A percentile compares a stretch with the other conserved stretches of the same genome.
Conservation (phyloP, 2,797 vertebrate species). For the Peromyscus melanophrys region DNA sequence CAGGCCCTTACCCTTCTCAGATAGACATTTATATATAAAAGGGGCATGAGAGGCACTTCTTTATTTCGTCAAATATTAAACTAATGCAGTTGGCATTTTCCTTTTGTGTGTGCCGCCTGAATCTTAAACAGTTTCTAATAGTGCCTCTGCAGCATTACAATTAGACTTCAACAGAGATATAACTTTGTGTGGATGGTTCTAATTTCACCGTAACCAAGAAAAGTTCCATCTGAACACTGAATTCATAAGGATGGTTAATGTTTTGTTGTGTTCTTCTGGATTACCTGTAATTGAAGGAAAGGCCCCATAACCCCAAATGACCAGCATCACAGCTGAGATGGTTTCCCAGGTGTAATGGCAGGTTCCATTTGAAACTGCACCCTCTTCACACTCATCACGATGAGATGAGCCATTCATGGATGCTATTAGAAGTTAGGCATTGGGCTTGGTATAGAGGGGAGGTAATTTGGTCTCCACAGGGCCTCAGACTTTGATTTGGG, state of each 20-base stretch:
- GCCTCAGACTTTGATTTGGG: conserved; percentile 66
- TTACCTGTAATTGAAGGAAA: conserved; percentile 20
- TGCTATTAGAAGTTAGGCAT: background rate
- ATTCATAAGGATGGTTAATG: background rate
- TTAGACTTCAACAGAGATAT: conserved; percentile 45
- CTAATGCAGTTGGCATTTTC: conserved; percentile 2
- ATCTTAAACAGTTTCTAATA: conserved; percentile 5
- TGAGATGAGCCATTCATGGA: conserved; percentile 37
- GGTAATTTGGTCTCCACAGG: conserved; percentile 67
- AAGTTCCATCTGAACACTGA: background rate
- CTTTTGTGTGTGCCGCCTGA: background rate
- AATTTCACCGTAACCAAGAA: conserved; percentile 47
- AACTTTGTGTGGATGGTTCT: background rate
- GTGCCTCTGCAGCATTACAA: background rate
- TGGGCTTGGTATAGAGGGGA: background rate
- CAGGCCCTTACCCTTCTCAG: background rate
- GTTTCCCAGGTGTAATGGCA: background rate
- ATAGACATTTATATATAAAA: background rate
- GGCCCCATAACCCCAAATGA: background rate
- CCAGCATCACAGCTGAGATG: background rate
- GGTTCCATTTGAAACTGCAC: conserved; percentile 5
- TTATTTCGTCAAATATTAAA: conserved; percentile 43
- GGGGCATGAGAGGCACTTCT: background rate
- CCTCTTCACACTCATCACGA: background rate
- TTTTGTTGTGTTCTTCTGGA: conserved; percentile 36